Percentiles rank a stretch among this genome's conserved stretches.
Evolutionary conservation across 2,888 invertebrate species (phyloP).

Genomic region (Drosophila robusta): DNA sequence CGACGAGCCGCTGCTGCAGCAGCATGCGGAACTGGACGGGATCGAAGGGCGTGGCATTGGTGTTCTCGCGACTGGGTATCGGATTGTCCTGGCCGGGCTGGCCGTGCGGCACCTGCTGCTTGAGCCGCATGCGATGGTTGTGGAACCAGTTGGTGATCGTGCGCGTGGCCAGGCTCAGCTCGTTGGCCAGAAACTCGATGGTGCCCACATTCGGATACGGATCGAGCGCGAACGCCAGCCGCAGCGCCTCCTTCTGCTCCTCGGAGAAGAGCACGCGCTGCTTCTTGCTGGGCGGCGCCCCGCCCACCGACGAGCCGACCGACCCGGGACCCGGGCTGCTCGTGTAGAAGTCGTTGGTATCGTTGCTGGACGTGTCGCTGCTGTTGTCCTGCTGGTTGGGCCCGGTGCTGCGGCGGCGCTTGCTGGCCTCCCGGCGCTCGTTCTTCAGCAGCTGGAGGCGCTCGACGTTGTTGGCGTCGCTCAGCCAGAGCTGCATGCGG

Average conservation of each 20-base stretch:
- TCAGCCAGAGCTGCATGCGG: conserved; percentile 98
- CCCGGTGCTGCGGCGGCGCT: conserved; percentile 93
- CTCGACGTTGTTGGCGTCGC: conserved; percentile 97
- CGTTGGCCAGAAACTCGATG: conserved; percentile 97
- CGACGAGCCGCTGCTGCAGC: conserved; percentile 94
- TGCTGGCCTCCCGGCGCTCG: conserved; percentile 95
- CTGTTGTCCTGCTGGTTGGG: conserved; percentile 94
- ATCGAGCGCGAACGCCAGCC: conserved; percentile 97
- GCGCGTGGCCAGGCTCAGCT: conserved; percentile 95
- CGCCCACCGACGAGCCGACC: conserved; percentile 86
- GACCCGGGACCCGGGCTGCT: conserved; percentile 91
- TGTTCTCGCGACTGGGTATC: conserved; percentile 90
- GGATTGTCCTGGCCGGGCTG: conserved; percentile 88
- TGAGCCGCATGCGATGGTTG: conserved; percentile 99
- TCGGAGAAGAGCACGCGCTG: conserved; percentile 98
- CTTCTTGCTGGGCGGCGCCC: conserved; percentile 95
- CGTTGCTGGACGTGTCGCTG: conserved; percentile 94
- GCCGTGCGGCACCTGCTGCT: conserved; percentile 94
- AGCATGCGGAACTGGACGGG: conserved; percentile 95
- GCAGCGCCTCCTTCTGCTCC: conserved; percentile 98
- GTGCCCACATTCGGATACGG: conserved; percentile 98
- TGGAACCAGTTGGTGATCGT: conserved; percentile 99
- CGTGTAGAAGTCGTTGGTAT: conserved; percentile 95
- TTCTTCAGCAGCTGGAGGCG: conserved; percentile 95
- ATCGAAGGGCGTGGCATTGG: conserved; percentile 92